phyloP scores from a whole-genome alignment of 2,888 invertebrate species.

The Ashinkailepas kermadecensis region DNA sequence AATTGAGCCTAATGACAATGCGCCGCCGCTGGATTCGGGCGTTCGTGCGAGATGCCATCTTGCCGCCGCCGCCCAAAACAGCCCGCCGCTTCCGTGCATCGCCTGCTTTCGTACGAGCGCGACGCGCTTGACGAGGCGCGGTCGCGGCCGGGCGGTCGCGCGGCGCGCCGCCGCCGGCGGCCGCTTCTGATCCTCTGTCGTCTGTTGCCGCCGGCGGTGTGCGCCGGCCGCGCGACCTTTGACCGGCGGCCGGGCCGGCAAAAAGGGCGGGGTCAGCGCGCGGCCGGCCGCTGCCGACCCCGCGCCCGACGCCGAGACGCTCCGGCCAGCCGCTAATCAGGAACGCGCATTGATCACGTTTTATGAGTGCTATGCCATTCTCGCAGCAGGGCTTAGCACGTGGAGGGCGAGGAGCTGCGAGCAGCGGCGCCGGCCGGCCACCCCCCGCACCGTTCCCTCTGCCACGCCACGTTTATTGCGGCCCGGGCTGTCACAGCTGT shows the following conservation, averaged over 20 bases:
- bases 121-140: no score
- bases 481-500: background rate
- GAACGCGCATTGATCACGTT: constrained; percentile 13
- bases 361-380: constrained; percentile 1
- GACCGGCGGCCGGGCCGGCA: background rate
- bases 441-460: background rate
- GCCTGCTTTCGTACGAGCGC: no score
- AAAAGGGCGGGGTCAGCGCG: background rate
- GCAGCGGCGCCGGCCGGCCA: background rate
- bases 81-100: background rate
- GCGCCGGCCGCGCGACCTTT: background rate
- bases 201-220: background rate
- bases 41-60: constrained; percentile 2
- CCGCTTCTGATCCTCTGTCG: background rate
- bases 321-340: background rate
- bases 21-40: background rate
- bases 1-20: constrained; percentile 14
- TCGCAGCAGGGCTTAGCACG: constrained; percentile 2
- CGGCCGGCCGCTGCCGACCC: background rate
- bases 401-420: background rate
- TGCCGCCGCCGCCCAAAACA: background rate
- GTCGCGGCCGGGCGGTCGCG: no score
- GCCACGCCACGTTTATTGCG: no score
- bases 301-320: no score
- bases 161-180: background rate